phyloP scores from a whole-genome alignment of 2,888 invertebrate genomes.

The Ophion ellenae region DNA sequence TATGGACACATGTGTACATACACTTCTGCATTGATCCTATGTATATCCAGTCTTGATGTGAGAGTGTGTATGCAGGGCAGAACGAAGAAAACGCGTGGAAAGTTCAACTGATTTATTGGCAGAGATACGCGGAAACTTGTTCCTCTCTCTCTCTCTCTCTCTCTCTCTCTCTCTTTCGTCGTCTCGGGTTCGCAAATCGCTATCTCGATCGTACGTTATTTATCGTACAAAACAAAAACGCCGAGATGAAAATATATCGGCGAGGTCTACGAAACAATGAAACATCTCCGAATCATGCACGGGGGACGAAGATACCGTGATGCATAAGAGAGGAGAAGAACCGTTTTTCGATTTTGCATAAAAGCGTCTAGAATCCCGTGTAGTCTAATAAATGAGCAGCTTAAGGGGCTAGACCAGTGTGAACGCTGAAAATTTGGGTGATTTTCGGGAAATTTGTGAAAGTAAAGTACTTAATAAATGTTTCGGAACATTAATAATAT shows the following conservation, averaged over 20 bases:
- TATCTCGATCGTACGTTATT: conserved; percentile 47
- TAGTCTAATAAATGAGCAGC: background rate
- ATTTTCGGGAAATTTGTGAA: too few species aligned
- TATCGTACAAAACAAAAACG: conserved; percentile 51
- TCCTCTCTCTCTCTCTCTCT: background rate
- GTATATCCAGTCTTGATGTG: conserved; percentile 9
- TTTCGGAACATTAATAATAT: too few species aligned
- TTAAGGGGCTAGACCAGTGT: too few species aligned
- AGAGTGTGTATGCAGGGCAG: conserved; percentile 25
- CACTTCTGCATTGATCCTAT: background rate
- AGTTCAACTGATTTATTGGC: conserved; percentile 59
- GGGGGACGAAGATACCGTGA: background rate
- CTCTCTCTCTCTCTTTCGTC: conserved; percentile 11
- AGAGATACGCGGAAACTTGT: conserved; percentile 44
- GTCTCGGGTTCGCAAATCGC: conserved; percentile 27
- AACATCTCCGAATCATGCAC: conserved; percentile 12
- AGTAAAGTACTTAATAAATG: too few species aligned
- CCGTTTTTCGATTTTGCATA: background rate
- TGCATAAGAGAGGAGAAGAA: background rate
- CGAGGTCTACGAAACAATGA: conserved; percentile 23
- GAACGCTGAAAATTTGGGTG: too few species aligned
- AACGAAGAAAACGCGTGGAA: conserved; percentile 59
- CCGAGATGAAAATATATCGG: conserved; percentile 39
- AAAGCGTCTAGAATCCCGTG: background rate
- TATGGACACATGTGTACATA: too few species aligned